Conservation (phyloP, 2,888 invertebrate genomes). For the Escarpia spicata region DNA sequence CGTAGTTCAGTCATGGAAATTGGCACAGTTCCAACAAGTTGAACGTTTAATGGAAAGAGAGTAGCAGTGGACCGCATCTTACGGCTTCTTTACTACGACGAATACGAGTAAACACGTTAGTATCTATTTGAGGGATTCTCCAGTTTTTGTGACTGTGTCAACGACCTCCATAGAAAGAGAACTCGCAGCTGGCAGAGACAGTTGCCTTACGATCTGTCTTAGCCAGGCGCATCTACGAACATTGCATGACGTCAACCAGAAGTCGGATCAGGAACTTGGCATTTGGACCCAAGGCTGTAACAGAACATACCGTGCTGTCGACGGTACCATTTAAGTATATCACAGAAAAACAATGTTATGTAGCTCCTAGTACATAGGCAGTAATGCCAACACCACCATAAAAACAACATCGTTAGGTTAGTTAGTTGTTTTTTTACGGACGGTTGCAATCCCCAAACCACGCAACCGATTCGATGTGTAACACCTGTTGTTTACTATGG, state of each 20-base stretch:
- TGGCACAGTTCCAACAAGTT: neutral
- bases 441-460: neutral
- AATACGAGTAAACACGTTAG: neutral
- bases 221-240: neutral
- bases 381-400: neutral
- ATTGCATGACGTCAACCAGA: neutral
- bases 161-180: neutral
- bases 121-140: neutral
- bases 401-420: neutral
- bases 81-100: neutral
- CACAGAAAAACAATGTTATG: neutral
- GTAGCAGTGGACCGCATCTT: neutral
- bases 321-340: neutral
- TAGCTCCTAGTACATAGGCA: neutral
- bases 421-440: neutral
- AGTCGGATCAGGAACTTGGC: neutral
- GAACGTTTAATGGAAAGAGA: neutral
- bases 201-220: neutral
- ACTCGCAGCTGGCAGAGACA: neutral
- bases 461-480: neutral
- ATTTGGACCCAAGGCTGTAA: neutral
- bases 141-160: neutral
- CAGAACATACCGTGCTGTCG: neutral
- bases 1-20: neutral
- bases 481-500: neutral